Conservation (phyloP, 2,113 vertebrate genomes). For the Ovibos moschatus region DNA sequence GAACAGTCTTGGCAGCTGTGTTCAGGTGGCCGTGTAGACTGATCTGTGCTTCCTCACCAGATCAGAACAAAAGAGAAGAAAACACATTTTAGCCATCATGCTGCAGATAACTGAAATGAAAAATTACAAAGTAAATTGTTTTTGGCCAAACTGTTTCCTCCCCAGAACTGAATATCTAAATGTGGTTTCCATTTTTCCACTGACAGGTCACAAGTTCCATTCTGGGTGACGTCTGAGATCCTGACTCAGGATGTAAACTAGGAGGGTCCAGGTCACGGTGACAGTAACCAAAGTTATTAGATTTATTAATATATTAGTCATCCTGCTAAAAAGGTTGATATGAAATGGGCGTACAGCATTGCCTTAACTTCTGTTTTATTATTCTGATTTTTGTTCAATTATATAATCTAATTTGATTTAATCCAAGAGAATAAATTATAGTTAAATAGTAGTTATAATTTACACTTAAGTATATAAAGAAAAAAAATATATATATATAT, state of each 20-base stretch:
- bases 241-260: constrained; percentile 34
- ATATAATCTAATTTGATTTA: not conserved
- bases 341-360: not conserved
- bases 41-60: constrained; percentile 74
- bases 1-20: constrained; percentile 63
- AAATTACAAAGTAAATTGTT: constrained; percentile 72
- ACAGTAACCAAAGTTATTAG: constrained; percentile 18
- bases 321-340: constrained; percentile 38
- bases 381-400: constrained; percentile 18
- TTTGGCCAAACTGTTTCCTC: constrained; percentile 75
- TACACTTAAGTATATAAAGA: not conserved
- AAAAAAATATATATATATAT: not conserved
- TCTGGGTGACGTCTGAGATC: constrained; percentile 73
- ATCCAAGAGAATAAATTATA: not conserved
- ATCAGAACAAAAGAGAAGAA: constrained; percentile 74
- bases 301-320: not conserved
- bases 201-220: constrained; percentile 70
- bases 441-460: not conserved
- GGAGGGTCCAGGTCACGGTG: constrained; percentile 62
- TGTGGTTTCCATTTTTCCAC: constrained; percentile 79
- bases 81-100: constrained; percentile 65
- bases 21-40: constrained; percentile 61
- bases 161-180: constrained; percentile 72
- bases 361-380: not conserved
- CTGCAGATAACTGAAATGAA: constrained; percentile 72